Evolutionary conservation across 2,113 vertebrate genomes (phyloP).

Genomic region (Ivindomyrus marchei): DNA sequence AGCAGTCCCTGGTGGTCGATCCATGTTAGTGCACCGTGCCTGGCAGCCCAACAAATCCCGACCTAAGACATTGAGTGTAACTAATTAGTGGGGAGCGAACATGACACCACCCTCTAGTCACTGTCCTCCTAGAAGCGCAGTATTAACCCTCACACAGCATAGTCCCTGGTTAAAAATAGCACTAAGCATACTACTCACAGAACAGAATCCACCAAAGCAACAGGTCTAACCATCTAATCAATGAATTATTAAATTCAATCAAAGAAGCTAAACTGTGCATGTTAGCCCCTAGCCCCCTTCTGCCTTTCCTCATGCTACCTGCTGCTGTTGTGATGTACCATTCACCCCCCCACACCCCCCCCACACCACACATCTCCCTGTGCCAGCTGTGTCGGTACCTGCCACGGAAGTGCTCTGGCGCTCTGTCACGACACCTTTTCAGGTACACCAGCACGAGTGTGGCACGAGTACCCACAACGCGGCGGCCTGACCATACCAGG

Average conservation of each 20-base stretch:
- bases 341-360: background rate
- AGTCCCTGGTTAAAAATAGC: background rate
- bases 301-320: background rate
- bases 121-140: background rate
- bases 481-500: background rate
- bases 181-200: background rate
- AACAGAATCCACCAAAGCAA: background rate
- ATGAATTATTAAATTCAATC: background rate
- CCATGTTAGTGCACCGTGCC: background rate
- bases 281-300: background rate
- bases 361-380: background rate
- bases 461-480: background rate
- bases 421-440: background rate
- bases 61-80: background rate
- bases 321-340: background rate
- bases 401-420: background rate
- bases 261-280: background rate
- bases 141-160: background rate
- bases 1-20: conserved; percentile 17
- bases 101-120: background rate
- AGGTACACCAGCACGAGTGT: background rate
- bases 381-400: background rate
- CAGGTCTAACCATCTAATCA: background rate
- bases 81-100: background rate
- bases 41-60: background rate